phyloP scores from a whole-genome alignment of 1,140 invertebrate genomes.

The Agrilus planipennis region DNA sequence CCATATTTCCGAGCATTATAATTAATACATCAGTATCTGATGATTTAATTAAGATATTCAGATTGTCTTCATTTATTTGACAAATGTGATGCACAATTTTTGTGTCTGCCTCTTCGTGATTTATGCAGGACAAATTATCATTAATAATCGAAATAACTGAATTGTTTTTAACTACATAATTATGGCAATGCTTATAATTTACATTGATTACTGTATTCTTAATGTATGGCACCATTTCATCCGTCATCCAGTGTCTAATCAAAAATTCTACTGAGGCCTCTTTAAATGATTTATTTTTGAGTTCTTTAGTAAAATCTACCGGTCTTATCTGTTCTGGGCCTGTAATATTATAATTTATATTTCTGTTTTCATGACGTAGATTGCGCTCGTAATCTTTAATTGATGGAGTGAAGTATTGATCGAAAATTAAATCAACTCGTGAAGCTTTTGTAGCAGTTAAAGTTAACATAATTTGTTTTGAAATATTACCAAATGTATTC shows the following conservation, averaged over 20 bases:
- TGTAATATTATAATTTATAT: slow-evolving; percentile 22
- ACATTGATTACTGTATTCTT: slow-evolving; percentile 12
- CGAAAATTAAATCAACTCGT: slow-evolving; percentile 26
- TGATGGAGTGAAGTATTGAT: slow-evolving; percentile 26
- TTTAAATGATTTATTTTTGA: slow-evolving; percentile 27
- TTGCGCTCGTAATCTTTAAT: slow-evolving; percentile 29
- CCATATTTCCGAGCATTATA: slow-evolving; percentile 12
- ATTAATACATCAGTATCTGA: slow-evolving; percentile 14
- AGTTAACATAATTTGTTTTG: slow-evolving; percentile 20
- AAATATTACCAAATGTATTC: slow-evolving; percentile 20
- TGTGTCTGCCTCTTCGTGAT: slow-evolving; percentile 12
- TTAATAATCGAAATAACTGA: slow-evolving; percentile 8
- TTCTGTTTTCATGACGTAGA: slow-evolving; percentile 16
- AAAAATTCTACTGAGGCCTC: slow-evolving; percentile 28
- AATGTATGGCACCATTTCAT: slow-evolving; percentile 16
- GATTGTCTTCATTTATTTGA: slow-evolving; percentile 10
- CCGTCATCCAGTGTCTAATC: slow-evolving; percentile 19
- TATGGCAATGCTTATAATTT: slow-evolving; percentile 9
- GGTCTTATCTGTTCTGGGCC: slow-evolving; percentile 26
- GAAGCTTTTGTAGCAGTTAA: slow-evolving; percentile 11
- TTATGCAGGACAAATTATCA: slow-evolving; percentile 9
- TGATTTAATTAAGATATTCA: slow-evolving; percentile 11
- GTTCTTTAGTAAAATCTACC: slow-evolving; percentile 21
- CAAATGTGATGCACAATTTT: slow-evolving; percentile 13
- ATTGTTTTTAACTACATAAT: slow-evolving; percentile 8